A percentile compares a stretch with the other conserved stretches of the same genome.
Conservation (phyloP, 2,888 invertebrate genomes). For the Spialia ferax region DNA sequence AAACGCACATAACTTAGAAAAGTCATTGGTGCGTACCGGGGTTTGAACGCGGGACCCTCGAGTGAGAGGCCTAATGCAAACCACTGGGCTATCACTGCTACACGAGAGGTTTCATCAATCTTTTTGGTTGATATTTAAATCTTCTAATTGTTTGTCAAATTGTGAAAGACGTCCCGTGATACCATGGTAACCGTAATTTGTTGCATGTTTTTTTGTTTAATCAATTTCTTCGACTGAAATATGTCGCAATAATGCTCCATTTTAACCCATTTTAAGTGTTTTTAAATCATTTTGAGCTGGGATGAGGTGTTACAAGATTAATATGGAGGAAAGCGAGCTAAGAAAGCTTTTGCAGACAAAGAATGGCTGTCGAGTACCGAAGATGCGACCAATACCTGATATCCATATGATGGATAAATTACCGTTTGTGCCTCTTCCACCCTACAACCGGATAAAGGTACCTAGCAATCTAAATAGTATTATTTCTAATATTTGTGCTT, state of each 20-base stretch:
- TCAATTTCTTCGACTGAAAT: constrained; percentile 4
- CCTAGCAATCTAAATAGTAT: not conserved
- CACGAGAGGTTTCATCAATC: not conserved
- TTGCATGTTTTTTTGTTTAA: constrained; percentile 15
- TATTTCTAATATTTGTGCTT: too few relatives aligned
- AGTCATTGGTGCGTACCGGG: too few relatives aligned
- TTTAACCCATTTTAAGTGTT: constrained; percentile 13
- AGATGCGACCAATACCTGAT: constrained; percentile 74
- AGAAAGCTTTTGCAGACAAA: constrained; percentile 76
- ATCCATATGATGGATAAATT: constrained; percentile 68
- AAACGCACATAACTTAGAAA: too few relatives aligned
- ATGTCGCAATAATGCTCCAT: constrained; percentile 14
- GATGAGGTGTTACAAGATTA: not conserved
- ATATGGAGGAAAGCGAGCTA: constrained; percentile 78
- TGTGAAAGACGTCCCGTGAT: constrained; percentile 1
- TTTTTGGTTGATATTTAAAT: not conserved
- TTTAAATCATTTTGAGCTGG: not conserved
- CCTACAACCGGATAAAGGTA: constrained; percentile 77
- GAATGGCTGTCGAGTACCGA: constrained; percentile 75
- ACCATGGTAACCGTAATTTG: constrained; percentile 13
- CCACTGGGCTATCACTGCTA: too few relatives aligned
- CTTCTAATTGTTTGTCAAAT: too few relatives aligned
- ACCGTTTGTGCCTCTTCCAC: constrained; percentile 73
- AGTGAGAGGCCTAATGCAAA: too few relatives aligned
- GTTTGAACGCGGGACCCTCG: too few relatives aligned